phyloP scores from a whole-genome alignment of 2,888 invertebrate species.

The Andrena flavipes region DNA sequence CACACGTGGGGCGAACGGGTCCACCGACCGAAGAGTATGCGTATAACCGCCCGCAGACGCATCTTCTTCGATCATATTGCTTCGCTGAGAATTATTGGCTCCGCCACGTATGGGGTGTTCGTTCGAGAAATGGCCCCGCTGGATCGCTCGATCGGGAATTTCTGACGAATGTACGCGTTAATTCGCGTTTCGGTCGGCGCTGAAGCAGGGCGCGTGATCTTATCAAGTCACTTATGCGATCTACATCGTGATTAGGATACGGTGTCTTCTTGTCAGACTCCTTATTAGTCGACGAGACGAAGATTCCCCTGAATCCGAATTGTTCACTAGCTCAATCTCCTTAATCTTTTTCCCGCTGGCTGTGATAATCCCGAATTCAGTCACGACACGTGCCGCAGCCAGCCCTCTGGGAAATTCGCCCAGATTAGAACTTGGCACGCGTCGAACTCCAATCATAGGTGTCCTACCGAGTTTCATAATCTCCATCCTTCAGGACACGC shows the following conservation, averaged over 20 bases:
- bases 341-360: conserved; percentile 8
- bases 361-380: conserved; percentile 45
- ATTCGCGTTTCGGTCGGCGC: conserved; percentile 16
- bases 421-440: conserved; percentile 74
- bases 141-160: conserved; percentile 31
- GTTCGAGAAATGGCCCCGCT: conserved; percentile 36
- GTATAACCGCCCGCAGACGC: conserved; percentile 73
- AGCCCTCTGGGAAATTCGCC: conserved; percentile 71
- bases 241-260: too few relatives aligned
- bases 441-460: conserved; percentile 44
- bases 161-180: conserved; percentile 44
- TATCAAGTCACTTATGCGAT: neutral
- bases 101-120: conserved; percentile 70
- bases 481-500: conserved; percentile 22
- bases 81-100: conserved; percentile 77
- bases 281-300: neutral
- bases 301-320: neutral
- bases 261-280: neutral
- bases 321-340: neutral
- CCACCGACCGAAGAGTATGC: conserved; percentile 59
- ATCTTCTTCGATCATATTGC: conserved; percentile 80
- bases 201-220: neutral
- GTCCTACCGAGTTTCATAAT: conserved; percentile 14
- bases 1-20: conserved; percentile 39
- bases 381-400: conserved; percentile 61